Conservation (phyloP, 2,888 invertebrate species). For the Pseudococcus longispinus region DNA sequence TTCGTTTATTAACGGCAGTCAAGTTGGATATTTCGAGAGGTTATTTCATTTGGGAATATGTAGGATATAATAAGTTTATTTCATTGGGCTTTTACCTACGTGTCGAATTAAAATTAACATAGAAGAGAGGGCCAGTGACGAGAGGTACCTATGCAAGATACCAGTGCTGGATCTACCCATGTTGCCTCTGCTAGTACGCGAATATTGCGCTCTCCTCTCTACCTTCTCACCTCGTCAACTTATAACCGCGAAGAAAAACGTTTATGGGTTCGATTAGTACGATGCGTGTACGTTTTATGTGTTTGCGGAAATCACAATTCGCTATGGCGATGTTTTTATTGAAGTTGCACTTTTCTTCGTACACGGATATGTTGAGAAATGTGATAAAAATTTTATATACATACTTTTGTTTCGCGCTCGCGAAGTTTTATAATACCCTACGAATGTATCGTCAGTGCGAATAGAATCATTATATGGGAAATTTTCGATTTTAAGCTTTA, state of each 20-base stretch:
- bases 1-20: constrained; percentile 35
- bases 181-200: not conserved
- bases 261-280: not conserved
- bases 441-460: not conserved
- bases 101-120: constrained; percentile 34
- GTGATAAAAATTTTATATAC: constrained; percentile 30
- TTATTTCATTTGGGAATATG: constrained; percentile 13
- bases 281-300: not conserved
- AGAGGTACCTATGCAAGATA: not conserved
- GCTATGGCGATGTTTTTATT: not conserved
- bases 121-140: not conserved
- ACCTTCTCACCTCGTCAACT: not conserved
- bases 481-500: constrained; percentile 35
- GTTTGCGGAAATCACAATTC: not conserved
- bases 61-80: not conserved
- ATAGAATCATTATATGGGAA: constrained; percentile 34
- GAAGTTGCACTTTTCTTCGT: not conserved
- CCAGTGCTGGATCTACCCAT: not conserved
- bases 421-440: not conserved
- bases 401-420: not conserved
- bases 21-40: constrained; percentile 28
- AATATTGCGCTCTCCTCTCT: not conserved
- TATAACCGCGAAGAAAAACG: not conserved
- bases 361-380: not conserved
- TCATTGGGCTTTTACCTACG: constrained; percentile 22